These are phyloP conservation scores for Epirrita christyi DNA, from an alignment of 2,888 invertebrate species.

Conservation along the genomic window DNA sequence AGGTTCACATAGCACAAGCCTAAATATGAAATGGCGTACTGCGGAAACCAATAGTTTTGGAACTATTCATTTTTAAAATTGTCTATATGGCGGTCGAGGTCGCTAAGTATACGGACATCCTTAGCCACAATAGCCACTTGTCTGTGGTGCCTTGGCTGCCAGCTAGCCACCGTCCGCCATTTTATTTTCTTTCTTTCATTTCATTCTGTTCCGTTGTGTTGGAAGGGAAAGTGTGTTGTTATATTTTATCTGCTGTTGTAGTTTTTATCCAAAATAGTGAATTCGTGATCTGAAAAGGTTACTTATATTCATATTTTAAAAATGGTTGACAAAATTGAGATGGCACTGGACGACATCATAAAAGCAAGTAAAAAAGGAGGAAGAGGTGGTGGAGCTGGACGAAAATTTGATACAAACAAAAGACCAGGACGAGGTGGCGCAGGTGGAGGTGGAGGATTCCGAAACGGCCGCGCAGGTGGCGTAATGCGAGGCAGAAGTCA, in stretches of 20 bases:
- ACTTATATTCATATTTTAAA: constrained; percentile 52
- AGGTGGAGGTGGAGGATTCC: constrained; percentile 73
- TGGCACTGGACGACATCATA: constrained; percentile 98
- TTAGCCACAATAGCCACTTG: no score
- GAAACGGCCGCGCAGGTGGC: constrained; percentile 83
- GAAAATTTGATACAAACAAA: constrained; percentile 72
- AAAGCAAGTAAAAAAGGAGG: constrained; percentile 91
- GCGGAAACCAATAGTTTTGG: no score
- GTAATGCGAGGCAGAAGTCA: constrained; percentile 89
- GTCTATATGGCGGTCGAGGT: no score
- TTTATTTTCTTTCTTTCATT: constrained; percentile 22
- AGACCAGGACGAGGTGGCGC: constrained; percentile 70
- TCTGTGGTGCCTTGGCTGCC: no score
- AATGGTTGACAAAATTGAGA: constrained; percentile 98
- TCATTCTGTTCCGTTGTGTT: no score
- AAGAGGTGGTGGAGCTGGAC: constrained; percentile 83
- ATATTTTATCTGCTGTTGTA: neutral
- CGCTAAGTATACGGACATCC: no score
- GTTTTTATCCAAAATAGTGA: neutral
- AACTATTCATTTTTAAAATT: no score
- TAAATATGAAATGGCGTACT: no score
- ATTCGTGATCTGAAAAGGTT: constrained; percentile 7
- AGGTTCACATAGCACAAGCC: no score
- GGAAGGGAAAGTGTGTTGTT: neutral
- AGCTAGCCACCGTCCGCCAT: constrained; percentile 24